phyloP scores from a whole-genome alignment of 2,797 vertebrate species.

The Accipiter minullus region DNA sequence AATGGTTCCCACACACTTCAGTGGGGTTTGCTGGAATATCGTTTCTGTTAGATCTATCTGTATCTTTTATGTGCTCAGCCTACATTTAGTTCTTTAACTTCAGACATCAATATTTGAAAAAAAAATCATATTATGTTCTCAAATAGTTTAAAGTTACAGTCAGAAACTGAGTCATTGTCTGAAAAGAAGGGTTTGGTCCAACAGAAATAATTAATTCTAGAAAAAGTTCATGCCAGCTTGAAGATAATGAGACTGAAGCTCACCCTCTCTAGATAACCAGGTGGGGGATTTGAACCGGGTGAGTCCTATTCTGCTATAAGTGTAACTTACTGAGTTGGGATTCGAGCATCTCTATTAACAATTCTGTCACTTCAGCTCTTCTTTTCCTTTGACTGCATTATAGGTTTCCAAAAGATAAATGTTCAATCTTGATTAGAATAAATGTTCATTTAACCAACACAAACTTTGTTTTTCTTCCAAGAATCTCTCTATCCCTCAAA shows the following conservation, averaged over 20 bases:
- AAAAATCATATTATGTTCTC: background rate
- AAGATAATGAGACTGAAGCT: background rate
- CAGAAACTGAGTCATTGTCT: background rate
- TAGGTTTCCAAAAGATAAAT: background rate
- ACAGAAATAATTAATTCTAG: background rate
- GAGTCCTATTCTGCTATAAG: background rate
- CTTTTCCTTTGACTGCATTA: background rate
- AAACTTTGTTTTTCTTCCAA: background rate
- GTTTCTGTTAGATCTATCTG: background rate
- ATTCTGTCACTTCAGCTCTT: background rate
- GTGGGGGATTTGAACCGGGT: background rate
- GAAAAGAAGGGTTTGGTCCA: background rate
- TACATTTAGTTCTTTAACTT: background rate
- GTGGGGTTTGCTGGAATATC: background rate
- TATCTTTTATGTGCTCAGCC: background rate
- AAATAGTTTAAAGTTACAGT: background rate
- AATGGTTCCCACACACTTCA: background rate
- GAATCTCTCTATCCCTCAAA: background rate
- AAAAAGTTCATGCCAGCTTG: background rate
- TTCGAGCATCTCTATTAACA: background rate
- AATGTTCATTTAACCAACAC: background rate
- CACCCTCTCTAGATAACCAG: background rate
- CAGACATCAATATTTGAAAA: background rate
- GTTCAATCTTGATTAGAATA: background rate
- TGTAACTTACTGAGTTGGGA: background rate